Percentiles rank a stretch among this genome's conserved stretches.
phyloP scores from a whole-genome alignment of 2,888 invertebrate species.

The Glyphotaelius pellucidus region DNA sequence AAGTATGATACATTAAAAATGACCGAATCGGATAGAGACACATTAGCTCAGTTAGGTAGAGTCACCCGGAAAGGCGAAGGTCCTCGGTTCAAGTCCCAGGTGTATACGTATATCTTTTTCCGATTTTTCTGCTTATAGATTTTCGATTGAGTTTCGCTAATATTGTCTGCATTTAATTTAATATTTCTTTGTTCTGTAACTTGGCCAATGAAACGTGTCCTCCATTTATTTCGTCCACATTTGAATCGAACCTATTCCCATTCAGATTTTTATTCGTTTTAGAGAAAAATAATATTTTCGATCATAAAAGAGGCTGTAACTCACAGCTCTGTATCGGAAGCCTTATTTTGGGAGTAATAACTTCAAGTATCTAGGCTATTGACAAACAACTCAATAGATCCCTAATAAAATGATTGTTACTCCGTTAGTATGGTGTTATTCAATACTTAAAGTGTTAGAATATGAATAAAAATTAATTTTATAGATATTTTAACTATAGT shows the following conservation, averaged over 20 bases:
- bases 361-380: not conserved
- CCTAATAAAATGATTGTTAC: not conserved
- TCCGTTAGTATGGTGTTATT: not conserved
- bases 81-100: no score
- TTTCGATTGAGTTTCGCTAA: no score
- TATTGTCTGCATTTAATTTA: no score
- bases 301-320: not conserved
- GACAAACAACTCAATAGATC: not conserved
- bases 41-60: no score
- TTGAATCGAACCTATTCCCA: not conserved
- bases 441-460: not conserved
- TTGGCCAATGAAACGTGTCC: not conserved
- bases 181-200: not conserved
- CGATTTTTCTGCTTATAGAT: no score
- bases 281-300: slow-evolving; percentile 2
- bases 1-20: no score
- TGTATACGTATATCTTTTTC: no score
- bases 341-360: not conserved
- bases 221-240: not conserved
- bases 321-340: not conserved
- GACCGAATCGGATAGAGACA: no score
- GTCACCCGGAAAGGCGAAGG: no score
- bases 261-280: slow-evolving; percentile 18
- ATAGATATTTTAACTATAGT: not conserved
- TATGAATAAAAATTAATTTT: not conserved